Base-by-base conservation (phyloP, 2,113 vertebrate genomes). In the Tricholaema leucomelas region DNA sequence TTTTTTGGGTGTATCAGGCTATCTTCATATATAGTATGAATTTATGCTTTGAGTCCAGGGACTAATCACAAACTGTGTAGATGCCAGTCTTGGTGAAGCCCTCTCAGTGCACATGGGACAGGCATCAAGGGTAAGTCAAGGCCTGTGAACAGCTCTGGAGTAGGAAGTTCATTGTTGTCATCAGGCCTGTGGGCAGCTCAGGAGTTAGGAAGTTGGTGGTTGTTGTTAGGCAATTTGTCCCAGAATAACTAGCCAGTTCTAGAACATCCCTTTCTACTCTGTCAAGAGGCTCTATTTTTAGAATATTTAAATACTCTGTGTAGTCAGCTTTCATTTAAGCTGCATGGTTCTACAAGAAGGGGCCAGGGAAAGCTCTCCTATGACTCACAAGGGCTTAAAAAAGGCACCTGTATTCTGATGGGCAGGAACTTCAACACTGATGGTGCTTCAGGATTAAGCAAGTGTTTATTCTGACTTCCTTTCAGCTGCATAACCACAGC, bases 11-110 rank as follows among this genome's bases (percentile, higher is more conserved):
- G 14, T 6, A 3, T 31, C 4, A 30, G 23, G 16, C 1, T 35
- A 50, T 64, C 76, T 73, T 23, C 30, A 9, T 9, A 9, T 8
- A 5, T 5, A 6, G 16, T 35, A 23, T 0, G 1, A 38, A 12
- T 65, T 48, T 61, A 55, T 27, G 31, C 76, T n/a, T 48, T 44
- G 31, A 80, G 24, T 38, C 9, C 52, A 46, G 19, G 30, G 33
- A 17, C 15, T 38, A 33, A 82, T 12, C 16, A 24, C 24, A 75
- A 38, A 5, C 20, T 17, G 9, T 15, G 12, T 78, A 44, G 64
- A 50, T n/a, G 50, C 33, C 30, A 44, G 38, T 36, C 38, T 36
- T 5, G 12, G 16, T 33, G 67, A 78, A 46, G 56, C 15, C 27
- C 23, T 40, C 33, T 18, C 30, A 0, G 1, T 33, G 50, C 11